Evolutionary conservation across 2,113 vertebrate genomes (phyloP).

Genomic region (Catharus bicknelli): DNA sequence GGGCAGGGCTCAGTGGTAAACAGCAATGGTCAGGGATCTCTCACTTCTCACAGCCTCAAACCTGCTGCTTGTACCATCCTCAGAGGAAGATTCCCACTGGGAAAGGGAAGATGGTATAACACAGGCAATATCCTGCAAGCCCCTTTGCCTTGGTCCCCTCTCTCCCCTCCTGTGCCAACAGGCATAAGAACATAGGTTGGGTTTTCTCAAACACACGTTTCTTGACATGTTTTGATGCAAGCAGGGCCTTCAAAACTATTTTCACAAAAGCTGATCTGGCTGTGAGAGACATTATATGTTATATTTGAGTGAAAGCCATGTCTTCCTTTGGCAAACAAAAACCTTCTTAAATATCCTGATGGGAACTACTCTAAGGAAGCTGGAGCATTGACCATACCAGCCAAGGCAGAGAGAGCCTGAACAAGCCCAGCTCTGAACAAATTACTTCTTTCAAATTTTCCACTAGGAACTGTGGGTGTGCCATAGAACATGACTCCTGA

Average conservation of each 20-base stretch:
- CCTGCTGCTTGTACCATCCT: neutral
- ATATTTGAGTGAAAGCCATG: neutral
- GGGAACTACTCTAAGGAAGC: neutral
- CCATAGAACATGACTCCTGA: neutral
- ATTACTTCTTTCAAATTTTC: neutral
- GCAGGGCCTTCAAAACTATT: neutral
- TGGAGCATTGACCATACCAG: neutral
- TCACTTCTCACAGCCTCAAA: neutral
- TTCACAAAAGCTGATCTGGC: neutral
- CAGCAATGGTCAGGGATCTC: fast-evolving
- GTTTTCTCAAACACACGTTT: neutral
- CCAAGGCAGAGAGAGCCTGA: neutral
- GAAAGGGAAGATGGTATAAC: neutral
- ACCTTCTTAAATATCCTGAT: neutral
- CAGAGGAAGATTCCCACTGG: neutral
- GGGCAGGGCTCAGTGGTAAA: neutral
- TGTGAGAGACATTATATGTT: neutral
- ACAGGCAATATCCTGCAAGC: neutral
- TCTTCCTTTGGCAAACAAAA: neutral
- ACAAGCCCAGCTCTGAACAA: neutral
- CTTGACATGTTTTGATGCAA: neutral
- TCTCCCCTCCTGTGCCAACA: neutral
- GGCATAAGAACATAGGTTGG: neutral
- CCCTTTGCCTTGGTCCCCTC: neutral
- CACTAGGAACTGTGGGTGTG: neutral